Evolutionary conservation across 2,888 invertebrate species (phyloP), one percentile per base, ranked within the genome.

Genomic region (Diogma glabrata): DNA sequence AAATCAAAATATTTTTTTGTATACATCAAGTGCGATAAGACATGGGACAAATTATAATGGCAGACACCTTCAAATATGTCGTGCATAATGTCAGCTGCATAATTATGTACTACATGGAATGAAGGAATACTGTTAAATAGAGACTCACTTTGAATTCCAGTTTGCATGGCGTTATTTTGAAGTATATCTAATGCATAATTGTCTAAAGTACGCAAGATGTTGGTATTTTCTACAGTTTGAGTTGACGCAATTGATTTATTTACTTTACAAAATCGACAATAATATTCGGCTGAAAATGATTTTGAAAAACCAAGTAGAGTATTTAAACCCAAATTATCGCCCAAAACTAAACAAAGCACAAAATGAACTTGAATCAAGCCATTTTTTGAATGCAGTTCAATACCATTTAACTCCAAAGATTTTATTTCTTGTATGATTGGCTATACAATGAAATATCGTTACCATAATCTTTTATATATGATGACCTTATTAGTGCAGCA

Each of bases 61-160:
- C 23, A 45, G 22, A 52, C 23, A 4, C 51, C 51, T 17, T 28
- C 28, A 26, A 52, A 52, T 2, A 52, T 19, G 24, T 52, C 52
- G 38, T 52, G 52, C 49, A 52, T 52, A 9, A 49, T 45, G 30
- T 52, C 52, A 5, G 12, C 16, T 26, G 43, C 14, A 24, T 36
- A 45, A 46, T 52, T 52, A 17, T 52, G 23, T 17, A 20, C 40
- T 4, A 49, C 52, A 45, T 45, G 45, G 22, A 45, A 45, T 22
- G 45, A 33, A 33, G 10, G 33, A 33, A 33, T 33, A 9, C 33
- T 33, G 33, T 33, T 33, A 33, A 33, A 33, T 14, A 4, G 10
- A 33, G 6, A 33, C 33, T 33, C 33, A 9, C 33, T 33, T 12
- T 33, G 33, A 9, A 33, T 33, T 33, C 33, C 36, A 36, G 36